A percentile compares a stretch with the other conserved stretches of the same genome.
Conservation (phyloP, 2,113 vertebrate species). For the Myodes glareolus region DNA sequence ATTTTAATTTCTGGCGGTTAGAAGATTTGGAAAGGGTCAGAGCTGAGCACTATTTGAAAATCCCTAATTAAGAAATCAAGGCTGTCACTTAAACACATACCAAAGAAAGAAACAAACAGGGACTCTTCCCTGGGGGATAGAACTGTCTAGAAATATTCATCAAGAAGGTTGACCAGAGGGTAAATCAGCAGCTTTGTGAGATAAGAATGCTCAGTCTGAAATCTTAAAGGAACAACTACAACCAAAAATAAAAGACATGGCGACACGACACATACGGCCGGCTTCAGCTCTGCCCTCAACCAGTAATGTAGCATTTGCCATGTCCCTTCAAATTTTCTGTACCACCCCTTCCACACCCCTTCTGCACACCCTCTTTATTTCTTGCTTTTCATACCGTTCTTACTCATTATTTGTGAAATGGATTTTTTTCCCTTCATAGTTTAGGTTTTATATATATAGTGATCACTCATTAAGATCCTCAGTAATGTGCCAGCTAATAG, state of each 20-base stretch:
- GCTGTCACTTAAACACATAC: neutral
- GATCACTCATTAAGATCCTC: neutral
- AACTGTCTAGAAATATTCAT: neutral
- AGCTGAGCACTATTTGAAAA: neutral
- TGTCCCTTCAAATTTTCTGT: neutral
- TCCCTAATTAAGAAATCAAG: neutral
- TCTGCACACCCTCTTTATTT: neutral
- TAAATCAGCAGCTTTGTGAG: neutral
- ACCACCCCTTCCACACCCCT: neutral
- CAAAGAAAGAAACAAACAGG: neutral
- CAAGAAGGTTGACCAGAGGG: neutral
- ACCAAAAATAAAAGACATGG: too few relatives aligned
- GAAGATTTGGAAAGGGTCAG: neutral
- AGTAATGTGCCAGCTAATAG: neutral
- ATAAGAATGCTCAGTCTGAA: neutral
- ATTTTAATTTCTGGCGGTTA: neutral
- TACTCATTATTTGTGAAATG: neutral
- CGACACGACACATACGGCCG: rapidly evolving
- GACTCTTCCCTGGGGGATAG: neutral
- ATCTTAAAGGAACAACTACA: neutral
- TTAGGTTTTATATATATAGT: neutral
- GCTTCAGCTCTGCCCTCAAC: neutral
- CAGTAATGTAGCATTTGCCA: neutral
- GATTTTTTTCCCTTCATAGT: neutral
- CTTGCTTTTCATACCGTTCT: neutral